These are phyloP conservation scores for Ooceraea biroi DNA, from an alignment of 1,140 invertebrate genomes.

Conservation along the genomic window DNA sequence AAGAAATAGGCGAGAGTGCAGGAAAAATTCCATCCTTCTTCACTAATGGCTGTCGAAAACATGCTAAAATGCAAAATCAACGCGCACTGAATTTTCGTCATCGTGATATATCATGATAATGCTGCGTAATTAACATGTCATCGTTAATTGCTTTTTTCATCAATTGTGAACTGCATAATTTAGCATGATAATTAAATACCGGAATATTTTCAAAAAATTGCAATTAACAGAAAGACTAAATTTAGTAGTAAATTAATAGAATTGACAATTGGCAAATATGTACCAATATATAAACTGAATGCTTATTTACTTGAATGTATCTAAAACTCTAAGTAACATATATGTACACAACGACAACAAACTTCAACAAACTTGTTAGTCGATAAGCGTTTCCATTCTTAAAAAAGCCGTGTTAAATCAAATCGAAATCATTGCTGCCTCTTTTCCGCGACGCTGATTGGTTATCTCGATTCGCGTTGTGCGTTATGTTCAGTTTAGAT, in stretches of 20 bases:
- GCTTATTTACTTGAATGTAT: too few relatives aligned
- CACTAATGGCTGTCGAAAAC: not conserved
- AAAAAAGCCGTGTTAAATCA: too few relatives aligned
- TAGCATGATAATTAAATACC: not conserved
- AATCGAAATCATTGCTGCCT: too few relatives aligned
- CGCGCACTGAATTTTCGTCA: not conserved
- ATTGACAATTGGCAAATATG: too few relatives aligned
- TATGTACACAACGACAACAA: not conserved
- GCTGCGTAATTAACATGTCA: conserved; percentile 16
- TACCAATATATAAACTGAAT: too few relatives aligned
- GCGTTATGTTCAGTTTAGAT: too few relatives aligned
- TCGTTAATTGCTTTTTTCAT: conserved; percentile 20
- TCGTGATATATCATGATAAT: not conserved
- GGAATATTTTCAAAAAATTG: not conserved
- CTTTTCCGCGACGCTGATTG: too few relatives aligned
- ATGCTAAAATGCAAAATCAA: not conserved
- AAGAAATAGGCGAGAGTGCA: not conserved
- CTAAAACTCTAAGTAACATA: too few relatives aligned
- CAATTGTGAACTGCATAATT: not conserved
- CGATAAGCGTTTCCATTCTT: not conserved
- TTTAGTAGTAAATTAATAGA: too few relatives aligned
- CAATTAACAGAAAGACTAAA: conserved; percentile 17
- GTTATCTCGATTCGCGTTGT: too few relatives aligned
- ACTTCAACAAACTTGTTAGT: not conserved
- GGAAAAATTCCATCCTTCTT: not conserved